Conservation (phyloP, 1,140 invertebrate genomes). For the Pseudobourletiella spinata region DNA sequence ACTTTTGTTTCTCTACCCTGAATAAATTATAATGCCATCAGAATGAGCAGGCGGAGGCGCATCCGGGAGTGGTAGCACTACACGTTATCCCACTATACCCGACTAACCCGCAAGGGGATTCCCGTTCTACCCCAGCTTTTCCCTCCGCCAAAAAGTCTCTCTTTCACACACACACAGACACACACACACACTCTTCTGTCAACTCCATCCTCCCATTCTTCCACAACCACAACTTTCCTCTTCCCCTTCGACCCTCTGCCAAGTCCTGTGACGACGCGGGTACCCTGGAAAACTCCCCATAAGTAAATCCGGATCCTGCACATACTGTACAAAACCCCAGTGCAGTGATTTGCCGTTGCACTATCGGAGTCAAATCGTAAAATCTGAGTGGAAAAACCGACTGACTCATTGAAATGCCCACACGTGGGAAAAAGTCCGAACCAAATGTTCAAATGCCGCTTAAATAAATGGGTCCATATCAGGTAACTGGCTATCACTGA, state of each 20-base stretch:
- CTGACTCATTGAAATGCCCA: too few relatives aligned
- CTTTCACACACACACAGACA: background rate
- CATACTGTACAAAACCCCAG: too few relatives aligned
- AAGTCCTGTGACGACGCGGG: too few relatives aligned
- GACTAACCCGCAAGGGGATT: background rate
- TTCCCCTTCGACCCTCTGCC: background rate
- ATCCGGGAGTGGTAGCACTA: too few relatives aligned
- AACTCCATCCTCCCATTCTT: background rate
- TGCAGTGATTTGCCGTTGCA: background rate
- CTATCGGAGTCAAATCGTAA: too few relatives aligned
- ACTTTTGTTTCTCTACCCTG: constrained; percentile 6
- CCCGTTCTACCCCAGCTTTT: background rate
- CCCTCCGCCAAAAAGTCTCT: background rate
- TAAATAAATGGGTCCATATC: too few relatives aligned
- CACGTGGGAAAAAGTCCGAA: too few relatives aligned
- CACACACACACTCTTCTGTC: background rate
- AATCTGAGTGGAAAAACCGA: too few relatives aligned
- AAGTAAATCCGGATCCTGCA: too few relatives aligned
- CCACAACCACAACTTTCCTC: background rate
- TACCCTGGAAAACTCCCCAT: too few relatives aligned
- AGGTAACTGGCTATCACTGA: too few relatives aligned
- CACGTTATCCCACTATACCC: background rate
- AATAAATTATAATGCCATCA: constrained; percentile 34
- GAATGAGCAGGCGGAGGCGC: constrained; percentile 14
- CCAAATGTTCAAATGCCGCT: too few relatives aligned